Evolutionary conservation across 2,888 invertebrate species (phyloP), one percentile per base, ranked within the genome.

Genomic region (Parapristionchus giblindavisi): DNA sequence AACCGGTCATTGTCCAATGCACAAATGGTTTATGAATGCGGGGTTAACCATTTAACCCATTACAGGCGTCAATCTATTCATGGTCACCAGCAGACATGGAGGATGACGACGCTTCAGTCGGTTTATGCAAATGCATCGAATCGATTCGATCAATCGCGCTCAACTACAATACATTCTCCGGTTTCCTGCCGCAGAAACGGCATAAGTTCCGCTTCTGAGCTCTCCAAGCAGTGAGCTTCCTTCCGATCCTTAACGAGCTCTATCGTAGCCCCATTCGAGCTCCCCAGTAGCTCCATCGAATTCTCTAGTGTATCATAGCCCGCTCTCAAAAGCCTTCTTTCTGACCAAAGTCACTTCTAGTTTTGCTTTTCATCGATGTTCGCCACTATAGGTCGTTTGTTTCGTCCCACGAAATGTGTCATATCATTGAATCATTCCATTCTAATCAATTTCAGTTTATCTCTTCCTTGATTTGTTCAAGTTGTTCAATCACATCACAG

Each of bases 101-200:
- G 56, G 72, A 77, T 29, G 78, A 78, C 56, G 78, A 78, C 8
- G 56, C 76, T 0, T 51, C 75, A 24, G 40, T 58, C 54, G 78
- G 78, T 6, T 70, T 65, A 27, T 78, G 78, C 63, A 65, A 71
- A 21, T 78, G 78, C 68, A 76, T 78, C 43, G 77, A 77, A 65
- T 68, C 77, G 29, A 61, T 78, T 48, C 65, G 73, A 32, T 76
- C 77, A 27, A 48, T 78, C 38, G 71, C 61, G 17, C 75, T 78
- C 38, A 51, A 75, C 24, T 78, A 68, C 76, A 77, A 78, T 66
- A 70, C 76, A 24, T 78, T 77, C 76, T 74, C 77, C 43, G 78
- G 78, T 1, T 77, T 78, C 54, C 36, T 78, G 32, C 78, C 78
- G 1, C 76, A 75, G 32, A 77, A 74, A 65, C 70, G 77, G 58